Base-by-base conservation (phyloP, 2,113 vertebrate species). In the Lasiurus cinereus region DNA sequence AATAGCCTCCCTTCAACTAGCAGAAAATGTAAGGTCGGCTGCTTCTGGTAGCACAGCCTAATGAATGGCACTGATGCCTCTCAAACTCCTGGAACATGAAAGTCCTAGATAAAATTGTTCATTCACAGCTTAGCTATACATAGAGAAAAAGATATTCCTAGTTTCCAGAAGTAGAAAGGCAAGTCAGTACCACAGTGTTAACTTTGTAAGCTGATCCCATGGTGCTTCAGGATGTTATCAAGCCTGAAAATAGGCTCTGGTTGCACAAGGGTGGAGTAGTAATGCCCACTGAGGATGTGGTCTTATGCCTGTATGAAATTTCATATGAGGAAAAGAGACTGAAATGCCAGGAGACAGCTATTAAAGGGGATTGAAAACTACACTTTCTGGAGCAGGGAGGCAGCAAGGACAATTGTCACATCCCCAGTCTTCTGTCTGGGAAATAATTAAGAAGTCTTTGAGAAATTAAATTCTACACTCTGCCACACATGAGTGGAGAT, bases 391-490 rank as follows among this genome's bases (percentile, higher is more conserved):
- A 48, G 8, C 59, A 93, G 19, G 12, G 36, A 90, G 36, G 54
- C 29, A 90, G 16, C 31, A 89, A 85, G 66, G 54, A 48, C 43
- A 80, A 90, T 31, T 39, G 29, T 74, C 64, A 90, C 14, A 22
- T 72, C 13, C 14, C 16, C 64, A 83, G 64, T 72, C 43, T 95
- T 78, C 90, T 64, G 29, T 62, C 43, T 78, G 9, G 70, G 14
- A 94, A 67, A 91, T 48, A 85, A 77, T 62, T 50, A 88, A 94
- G 36, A 91, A 18, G 19, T 64, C 33, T 22, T 36, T 93, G 39
- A 52, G 22, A 93, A 89, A 93, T 64, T 19, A 73, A 88, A 69
- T 56, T 31, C 33, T 64, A 93, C 4, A 33, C 13, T 79, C 39
- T 67, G 69, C 15, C 62, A 83, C 13, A 56, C 18, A 77, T 83